Percentiles rank a stretch among this genome's conserved stretches.
phyloP scores from a whole-genome alignment of 1,140 invertebrate species.

The Solenopsis fugax region DNA sequence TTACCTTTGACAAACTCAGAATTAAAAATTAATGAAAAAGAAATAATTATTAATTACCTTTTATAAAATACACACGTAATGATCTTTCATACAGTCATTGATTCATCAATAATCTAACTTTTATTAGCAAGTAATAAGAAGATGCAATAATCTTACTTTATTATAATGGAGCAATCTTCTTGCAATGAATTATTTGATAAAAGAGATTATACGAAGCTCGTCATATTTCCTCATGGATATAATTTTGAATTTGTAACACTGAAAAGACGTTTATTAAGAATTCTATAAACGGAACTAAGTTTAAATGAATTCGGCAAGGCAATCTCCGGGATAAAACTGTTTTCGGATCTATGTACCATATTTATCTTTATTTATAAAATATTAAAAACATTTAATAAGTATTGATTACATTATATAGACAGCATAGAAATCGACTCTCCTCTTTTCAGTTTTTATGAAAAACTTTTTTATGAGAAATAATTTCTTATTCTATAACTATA shows the following conservation, averaged over 20 bases:
- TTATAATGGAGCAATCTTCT: background rate
- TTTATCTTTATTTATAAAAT: slow-evolving; percentile 42
- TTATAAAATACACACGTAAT: background rate
- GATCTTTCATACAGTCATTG: background rate
- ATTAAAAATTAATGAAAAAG: slow-evolving; percentile 15
- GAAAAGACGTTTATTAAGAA: slow-evolving; percentile 32
- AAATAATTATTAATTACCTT: background rate
- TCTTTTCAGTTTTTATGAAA: background rate
- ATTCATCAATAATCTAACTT: background rate
- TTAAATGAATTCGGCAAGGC: slow-evolving; percentile 32
- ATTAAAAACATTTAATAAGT: slow-evolving; percentile 33
- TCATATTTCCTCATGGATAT: slow-evolving; percentile 3
- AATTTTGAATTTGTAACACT: slow-evolving; percentile 21
- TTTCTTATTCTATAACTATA: too few species aligned
- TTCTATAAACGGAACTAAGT: slow-evolving; percentile 19
- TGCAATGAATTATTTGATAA: background rate
- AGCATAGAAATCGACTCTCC: background rate
- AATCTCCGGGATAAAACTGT: slow-evolving; percentile 41
- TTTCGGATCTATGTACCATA: background rate
- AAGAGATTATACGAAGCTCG: background rate
- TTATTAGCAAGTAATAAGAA: background rate
- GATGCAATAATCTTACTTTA: background rate
- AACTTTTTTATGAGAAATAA: background rate
- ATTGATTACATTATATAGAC: background rate
- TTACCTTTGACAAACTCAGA: background rate